Percentiles rank a stretch among this genome's conserved stretches.
phyloP scores from a whole-genome alignment of 2,113 vertebrate genomes.

The Pitta sordida region DNA sequence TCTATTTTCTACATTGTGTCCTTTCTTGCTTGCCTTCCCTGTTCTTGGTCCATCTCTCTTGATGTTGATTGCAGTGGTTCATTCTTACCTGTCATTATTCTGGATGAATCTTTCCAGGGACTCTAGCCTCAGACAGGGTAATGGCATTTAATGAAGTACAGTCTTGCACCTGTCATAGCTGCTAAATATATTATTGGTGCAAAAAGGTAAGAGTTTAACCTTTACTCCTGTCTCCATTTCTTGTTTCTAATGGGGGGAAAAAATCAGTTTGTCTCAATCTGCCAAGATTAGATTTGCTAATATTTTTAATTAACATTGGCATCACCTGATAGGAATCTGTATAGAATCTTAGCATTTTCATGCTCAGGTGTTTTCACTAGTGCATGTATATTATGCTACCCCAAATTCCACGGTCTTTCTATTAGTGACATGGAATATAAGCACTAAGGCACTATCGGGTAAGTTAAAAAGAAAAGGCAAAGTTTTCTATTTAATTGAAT shows the following conservation, averaged over 20 bases:
- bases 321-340: neutral
- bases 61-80: neutral
- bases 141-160: slow-evolving; percentile 14
- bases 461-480: slow-evolving; percentile 10
- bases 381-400: neutral
- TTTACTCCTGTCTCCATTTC: neutral
- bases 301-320: neutral
- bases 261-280: neutral
- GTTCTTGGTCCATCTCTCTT: neutral
- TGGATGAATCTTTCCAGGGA: neutral
- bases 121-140: neutral
- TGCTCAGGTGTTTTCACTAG: neutral
- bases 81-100: neutral
- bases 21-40: neutral
- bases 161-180: neutral
- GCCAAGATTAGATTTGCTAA: neutral
- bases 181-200: neutral
- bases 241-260: neutral
- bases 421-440: neutral
- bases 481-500: slow-evolving; percentile 6
- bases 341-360: neutral
- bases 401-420: neutral
- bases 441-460: neutral
- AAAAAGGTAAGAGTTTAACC: neutral
- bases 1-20: neutral